Evolutionary conservation across 2,888 invertebrate genomes (phyloP), one percentile per base, ranked within the genome.

Genomic region (Caenorhabditis japonica): DNA sequence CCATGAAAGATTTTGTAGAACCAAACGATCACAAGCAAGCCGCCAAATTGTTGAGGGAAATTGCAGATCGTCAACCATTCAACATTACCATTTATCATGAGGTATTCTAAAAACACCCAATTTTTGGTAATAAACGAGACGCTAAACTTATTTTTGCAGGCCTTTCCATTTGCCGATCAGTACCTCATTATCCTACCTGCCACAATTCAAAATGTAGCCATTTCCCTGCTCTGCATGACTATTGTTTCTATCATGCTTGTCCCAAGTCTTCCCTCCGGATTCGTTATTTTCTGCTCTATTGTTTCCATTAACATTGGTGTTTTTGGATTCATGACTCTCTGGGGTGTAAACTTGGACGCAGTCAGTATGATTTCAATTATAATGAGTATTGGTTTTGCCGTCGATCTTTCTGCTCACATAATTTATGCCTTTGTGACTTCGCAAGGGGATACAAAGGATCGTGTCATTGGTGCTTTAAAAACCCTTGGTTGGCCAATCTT

Each of bases 361-460:
- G 75, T 81, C 0, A 95, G 95, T 0, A 95, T 96, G 95, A 95
- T 95, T 75, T 95, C 95, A 88, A 90, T 96, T 58, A 95, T 96
- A 80, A 95, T 96, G 95, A 95, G 95, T 88, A 95, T 95, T 73
- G 95, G 95, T 56, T 95, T 95, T 89, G 94, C 94, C 5, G 94
- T 95, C 0, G 95, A 95, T 58, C 64, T 86, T 23, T 95, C 95
- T 0, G 95, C 95, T 1, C 95, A 95, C 88, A 95, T 95, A 77
- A 94, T 94, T 85, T 95, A 95, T 87, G 94, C 94, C 0, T 95
- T 95, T 89, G 94, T 95, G 92, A 93, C 94, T 3, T 94, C 94
- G 0, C 92, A 93, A 86, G 92, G 92, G 13, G 78, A 91, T 23
- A 92, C 94, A 0, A 91, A 93, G 55, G 93, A 93, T 27, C 91